Conservation (phyloP, 2,113 vertebrate genomes). For the Macroglossus sobrinus region DNA sequence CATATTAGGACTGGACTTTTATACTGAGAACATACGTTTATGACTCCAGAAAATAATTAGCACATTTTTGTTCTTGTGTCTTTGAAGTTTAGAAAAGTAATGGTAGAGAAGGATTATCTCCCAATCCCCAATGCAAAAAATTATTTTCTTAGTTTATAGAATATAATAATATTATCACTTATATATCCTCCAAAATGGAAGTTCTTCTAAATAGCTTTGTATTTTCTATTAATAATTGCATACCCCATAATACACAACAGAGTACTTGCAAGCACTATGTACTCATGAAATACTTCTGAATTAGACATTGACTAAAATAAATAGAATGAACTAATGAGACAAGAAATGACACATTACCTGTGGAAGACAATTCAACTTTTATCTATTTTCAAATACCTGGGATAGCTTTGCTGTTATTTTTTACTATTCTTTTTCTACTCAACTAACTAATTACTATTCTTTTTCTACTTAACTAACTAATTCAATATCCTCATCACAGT, state of each 20-base stretch:
- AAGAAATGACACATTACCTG: background rate
- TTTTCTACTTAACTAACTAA: background rate
- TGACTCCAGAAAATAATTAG: background rate
- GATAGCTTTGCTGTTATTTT: background rate
- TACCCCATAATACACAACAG: background rate
- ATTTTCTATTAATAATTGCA: background rate
- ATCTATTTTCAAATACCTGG: constrained; percentile 9
- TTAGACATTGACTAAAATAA: background rate
- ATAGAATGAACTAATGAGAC: background rate
- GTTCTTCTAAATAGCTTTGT: background rate
- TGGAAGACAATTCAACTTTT: background rate
- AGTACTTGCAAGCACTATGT: background rate
- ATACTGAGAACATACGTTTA: background rate
- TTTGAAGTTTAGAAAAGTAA: background rate
- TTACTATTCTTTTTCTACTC: background rate
- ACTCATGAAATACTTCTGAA: constrained; percentile 1
- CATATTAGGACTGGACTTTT: background rate
- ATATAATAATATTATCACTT: background rate
- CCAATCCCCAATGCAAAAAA: background rate
- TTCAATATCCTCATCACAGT: background rate
- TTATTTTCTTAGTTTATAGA: background rate
- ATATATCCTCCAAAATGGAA: background rate
- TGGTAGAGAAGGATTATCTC: background rate
- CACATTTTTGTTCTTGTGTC: background rate
- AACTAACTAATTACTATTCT: background rate